Conservation (phyloP, 1,140 invertebrate species). For the Pissodes strobi region DNA sequence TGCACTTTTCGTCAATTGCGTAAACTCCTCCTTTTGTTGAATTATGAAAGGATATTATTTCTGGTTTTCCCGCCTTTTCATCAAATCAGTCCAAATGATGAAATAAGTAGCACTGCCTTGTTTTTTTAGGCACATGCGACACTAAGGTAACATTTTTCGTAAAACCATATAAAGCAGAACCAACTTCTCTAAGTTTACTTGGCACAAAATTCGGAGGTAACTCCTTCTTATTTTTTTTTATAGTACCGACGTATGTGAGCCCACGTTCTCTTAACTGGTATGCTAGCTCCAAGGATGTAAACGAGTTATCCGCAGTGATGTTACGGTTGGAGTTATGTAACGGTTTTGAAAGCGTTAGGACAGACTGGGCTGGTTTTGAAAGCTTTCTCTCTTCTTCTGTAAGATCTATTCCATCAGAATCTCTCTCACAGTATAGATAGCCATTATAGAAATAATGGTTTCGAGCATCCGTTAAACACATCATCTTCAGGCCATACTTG, state of each 20-base stretch:
- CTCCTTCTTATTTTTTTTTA: conserved; percentile 44
- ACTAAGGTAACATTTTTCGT: conserved; percentile 35
- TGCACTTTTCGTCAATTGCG: conserved; percentile 12
- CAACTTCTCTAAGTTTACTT: conserved; percentile 31
- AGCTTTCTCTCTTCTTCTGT: conserved; percentile 6
- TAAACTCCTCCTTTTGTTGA: conserved; percentile 50
- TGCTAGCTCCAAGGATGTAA: conserved; percentile 50
- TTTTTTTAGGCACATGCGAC: conserved; percentile 42
- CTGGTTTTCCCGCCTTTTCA: too few species aligned
- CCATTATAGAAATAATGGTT: conserved; percentile 51
- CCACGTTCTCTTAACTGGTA: conserved; percentile 38
- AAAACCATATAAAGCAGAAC: conserved; percentile 46
- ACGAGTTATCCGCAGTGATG: conserved; percentile 56
- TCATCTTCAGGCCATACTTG: too few species aligned
- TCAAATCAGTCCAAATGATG: conserved; percentile 16
- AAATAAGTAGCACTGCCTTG: conserved; percentile 13
- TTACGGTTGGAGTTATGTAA: conserved; percentile 46
- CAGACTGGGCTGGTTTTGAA: conserved; percentile 1
- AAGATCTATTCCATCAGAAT: conserved; percentile 11
- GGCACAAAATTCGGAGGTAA: conserved; percentile 10
- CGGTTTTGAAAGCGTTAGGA: conserved; percentile 22
- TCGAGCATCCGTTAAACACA: conserved; percentile 30
- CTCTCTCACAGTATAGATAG: too few species aligned
- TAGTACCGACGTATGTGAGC: conserved; percentile 43
- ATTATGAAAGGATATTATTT: conserved; percentile 53